phyloP scores from a whole-genome alignment of 2,888 invertebrate genomes.

The Hypena proboscidalis region DNA sequence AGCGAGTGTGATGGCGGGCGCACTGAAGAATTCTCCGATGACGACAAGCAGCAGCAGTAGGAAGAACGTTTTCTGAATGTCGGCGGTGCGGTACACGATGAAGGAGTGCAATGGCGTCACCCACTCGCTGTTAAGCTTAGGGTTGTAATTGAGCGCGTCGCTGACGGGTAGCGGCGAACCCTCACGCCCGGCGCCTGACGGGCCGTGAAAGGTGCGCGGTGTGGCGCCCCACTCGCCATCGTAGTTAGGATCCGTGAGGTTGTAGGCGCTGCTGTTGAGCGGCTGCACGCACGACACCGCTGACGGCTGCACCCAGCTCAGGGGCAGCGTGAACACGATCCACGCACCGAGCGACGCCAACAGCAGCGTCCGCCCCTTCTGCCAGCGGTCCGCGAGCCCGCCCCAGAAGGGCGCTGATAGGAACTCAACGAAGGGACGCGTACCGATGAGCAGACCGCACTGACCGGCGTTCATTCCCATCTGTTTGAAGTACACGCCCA shows the following conservation, averaged over 20 bases:
- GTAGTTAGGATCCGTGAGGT: conserved; percentile 86
- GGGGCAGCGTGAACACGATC: conserved; percentile 98
- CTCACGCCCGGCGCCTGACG: conserved; percentile 58
- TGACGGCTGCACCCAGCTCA: conserved; percentile 97
- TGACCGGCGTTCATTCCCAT: conserved; percentile 99
- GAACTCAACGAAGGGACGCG: conserved; percentile 98
- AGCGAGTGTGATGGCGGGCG: conserved; percentile 97
- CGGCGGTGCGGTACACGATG: conserved; percentile 94
- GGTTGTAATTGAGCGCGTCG: conserved; percentile 91
- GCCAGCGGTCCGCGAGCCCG: conserved; percentile 95
- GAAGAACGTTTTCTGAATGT: conserved; percentile 98
- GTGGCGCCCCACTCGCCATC: conserved; percentile 56
- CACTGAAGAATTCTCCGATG: conserved; percentile 98
- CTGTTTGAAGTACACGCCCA: conserved; percentile 99
- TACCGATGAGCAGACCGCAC: conserved; percentile 97
- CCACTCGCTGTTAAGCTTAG: conserved; percentile 89
- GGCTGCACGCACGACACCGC: conserved; percentile 93
- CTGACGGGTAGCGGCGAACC: conserved; percentile 90
- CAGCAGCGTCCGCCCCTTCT: conserved; percentile 94
- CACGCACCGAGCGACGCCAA: conserved; percentile 96
- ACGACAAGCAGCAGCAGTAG: conserved; percentile 95
- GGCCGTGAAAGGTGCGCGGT: conserved; percentile 61
- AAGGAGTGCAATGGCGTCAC: conserved; percentile 96
- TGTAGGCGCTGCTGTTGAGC: conserved; percentile 83
- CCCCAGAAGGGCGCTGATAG: conserved; percentile 99